phyloP scores from a whole-genome alignment of 2,113 vertebrate species.

The Semicossyphus pulcher region DNA sequence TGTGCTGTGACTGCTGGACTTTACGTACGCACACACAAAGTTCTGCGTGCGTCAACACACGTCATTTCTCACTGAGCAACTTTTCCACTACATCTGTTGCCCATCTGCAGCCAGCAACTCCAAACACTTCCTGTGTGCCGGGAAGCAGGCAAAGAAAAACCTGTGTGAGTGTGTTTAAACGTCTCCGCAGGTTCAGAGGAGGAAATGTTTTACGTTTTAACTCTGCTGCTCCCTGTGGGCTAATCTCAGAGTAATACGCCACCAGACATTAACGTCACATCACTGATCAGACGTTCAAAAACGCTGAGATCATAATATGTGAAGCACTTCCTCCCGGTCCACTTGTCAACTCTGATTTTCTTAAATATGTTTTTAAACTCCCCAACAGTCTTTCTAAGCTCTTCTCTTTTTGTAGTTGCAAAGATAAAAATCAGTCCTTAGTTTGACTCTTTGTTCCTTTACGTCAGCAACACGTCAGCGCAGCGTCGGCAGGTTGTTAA shows the following conservation, averaged over 20 bases:
- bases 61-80: not conserved
- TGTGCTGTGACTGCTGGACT: not conserved
- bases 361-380: conserved; percentile 1
- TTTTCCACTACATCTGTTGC: not conserved
- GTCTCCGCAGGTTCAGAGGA: conserved; percentile 1
- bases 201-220: not conserved
- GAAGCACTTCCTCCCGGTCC: conserved; percentile 7
- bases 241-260: conserved; percentile 9
- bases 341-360: conserved; percentile 44
- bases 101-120: not conserved
- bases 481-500: conserved; percentile 8
- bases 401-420: not conserved
- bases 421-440: too few relatives aligned
- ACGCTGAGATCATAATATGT: conserved; percentile 29
- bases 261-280: conserved; percentile 36
- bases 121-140: not conserved
- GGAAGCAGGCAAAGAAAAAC: not conserved
- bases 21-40: not conserved
- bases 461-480: conserved; percentile 28
- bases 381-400: not conserved
- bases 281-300: conserved; percentile 8
- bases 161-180: not conserved
- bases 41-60: not conserved
- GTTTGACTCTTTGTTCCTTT: too few relatives aligned
- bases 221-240: not conserved